These are phyloP conservation scores for Chironomus striatipennis DNA, from an alignment of 1,140 invertebrate genomes.

Conservation along the genomic window DNA sequence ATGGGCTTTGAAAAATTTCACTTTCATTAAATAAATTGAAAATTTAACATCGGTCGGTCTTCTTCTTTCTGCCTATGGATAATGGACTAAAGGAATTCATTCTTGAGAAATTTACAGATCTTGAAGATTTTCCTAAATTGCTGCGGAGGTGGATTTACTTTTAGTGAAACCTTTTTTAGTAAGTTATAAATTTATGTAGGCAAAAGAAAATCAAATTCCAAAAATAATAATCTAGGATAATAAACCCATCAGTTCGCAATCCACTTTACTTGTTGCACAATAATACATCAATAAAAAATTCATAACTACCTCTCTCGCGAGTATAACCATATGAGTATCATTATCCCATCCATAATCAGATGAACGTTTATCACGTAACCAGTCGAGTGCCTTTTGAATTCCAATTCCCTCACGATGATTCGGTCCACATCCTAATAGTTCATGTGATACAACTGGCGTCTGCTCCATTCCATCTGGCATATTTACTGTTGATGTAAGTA, in stretches of 20 bases:
- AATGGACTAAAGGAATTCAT: no score
- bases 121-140: no score
- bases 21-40: no score
- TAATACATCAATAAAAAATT: not conserved
- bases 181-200: not conserved
- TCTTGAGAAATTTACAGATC: no score
- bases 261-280: no score
- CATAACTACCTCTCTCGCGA: conserved; percentile 47
- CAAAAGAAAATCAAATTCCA: not conserved
- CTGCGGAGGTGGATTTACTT: no score
- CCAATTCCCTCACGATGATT: conserved; percentile 45
- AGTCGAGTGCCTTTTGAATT: conserved; percentile 54
- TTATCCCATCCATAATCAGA: conserved; percentile 68
- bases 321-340: conserved; percentile 61
- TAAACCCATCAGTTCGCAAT: no score
- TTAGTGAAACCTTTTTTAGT: no score
- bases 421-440: conserved; percentile 30
- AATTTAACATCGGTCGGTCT: no score
- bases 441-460: not conserved
- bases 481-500: not conserved
- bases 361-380: conserved; percentile 56
- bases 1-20: no score
- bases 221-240: not conserved
- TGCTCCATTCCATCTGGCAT: not conserved
- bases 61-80: no score